These are phyloP conservation scores for human DNA, from an alignment of 2,113 vertebrate genomes.

Conservation along the genomic window GRCh38 chr2:212066501-212067000, in stretches of 20 bases:
- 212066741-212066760: background rate
- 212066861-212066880: background rate
- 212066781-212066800: background rate
- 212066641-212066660: background rate
- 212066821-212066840: background rate
- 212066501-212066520: background rate
- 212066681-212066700: background rate
- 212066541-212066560: background rate
- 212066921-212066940: background rate
- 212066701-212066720: background rate
- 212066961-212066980: background rate
- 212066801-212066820: background rate
- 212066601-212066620: background rate
- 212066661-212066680: background rate
- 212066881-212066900: background rate
- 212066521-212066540: background rate
- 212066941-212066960: background rate
- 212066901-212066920: background rate
- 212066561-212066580: background rate
- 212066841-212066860: background rate
- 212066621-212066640: background rate
- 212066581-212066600: background rate
- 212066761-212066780: background rate
- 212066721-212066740: background rate
- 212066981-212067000: background rate